phyloP scores from a whole-genome alignment of 2,888 invertebrate genomes.

The Gasteruption jaculator region DNA sequence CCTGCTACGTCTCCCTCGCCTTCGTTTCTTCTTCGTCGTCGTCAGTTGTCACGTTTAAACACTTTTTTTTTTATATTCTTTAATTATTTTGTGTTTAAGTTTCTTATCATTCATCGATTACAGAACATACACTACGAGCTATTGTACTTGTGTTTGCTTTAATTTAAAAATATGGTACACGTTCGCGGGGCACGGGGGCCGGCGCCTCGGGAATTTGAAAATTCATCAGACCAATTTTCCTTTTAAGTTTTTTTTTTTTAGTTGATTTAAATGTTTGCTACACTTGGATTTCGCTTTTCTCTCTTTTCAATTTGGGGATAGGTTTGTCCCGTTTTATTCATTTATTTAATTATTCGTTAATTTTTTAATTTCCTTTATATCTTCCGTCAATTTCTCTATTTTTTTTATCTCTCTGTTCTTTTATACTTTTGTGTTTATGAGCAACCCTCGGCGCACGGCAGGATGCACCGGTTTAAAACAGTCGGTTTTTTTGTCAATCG shows the following conservation, averaged over 20 bases:
- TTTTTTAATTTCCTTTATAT: constrained; percentile 5
- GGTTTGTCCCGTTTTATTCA: no score
- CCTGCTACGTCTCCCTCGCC: no score
- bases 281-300: constrained; percentile 16
- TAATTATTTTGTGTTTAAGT: constrained; percentile 22
- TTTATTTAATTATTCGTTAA: no score
- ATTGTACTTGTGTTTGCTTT: constrained; percentile 44
- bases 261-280: constrained; percentile 13
- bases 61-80: constrained; percentile 22
- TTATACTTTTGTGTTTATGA: constrained; percentile 22
- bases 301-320: no score
- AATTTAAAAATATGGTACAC: constrained; percentile 46
- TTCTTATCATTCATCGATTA: constrained; percentile 48
- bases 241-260: no score
- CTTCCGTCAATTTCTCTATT: not conserved
- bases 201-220: constrained; percentile 41
- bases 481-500: constrained; percentile 42
- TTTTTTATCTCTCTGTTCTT: no score
- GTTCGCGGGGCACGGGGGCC: constrained; percentile 45
- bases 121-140: constrained; percentile 53
- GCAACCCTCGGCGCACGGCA: constrained; percentile 43
- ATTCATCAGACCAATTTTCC: no score
- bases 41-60: no score
- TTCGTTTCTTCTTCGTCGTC: no score
- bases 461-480: constrained; percentile 43